Conservation (phyloP, 2,888 invertebrate genomes). For the Blomia tropicalis region DNA sequence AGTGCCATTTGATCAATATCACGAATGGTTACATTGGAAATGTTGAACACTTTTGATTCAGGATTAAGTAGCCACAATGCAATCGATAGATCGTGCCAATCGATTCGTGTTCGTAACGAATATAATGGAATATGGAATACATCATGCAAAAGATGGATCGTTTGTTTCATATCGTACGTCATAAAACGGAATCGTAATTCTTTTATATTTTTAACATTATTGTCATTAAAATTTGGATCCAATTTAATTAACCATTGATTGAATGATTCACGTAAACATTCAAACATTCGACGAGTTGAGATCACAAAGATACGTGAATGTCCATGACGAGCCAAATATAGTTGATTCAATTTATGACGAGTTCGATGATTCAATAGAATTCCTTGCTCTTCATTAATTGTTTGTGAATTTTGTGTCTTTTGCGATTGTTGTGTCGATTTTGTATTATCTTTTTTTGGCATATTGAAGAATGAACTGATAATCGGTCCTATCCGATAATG, state of each 20-base stretch:
- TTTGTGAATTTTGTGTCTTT: no score
- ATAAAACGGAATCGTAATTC: background rate
- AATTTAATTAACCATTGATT: background rate
- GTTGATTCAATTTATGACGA: background rate
- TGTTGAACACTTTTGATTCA: slow-evolving; percentile 1
- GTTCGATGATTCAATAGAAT: background rate
- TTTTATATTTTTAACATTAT: no score
- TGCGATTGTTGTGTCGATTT: background rate
- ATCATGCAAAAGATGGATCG: background rate
- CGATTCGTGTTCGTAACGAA: background rate
- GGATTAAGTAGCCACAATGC: slow-evolving; percentile 25
- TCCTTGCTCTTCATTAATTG: background rate
- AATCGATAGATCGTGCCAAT: slow-evolving; percentile 18
- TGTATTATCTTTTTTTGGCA: background rate
- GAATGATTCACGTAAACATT: background rate
- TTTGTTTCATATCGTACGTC: background rate
- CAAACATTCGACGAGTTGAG: background rate
- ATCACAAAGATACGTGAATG: background rate
- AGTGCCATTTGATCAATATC: background rate
- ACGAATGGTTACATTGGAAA: background rate
- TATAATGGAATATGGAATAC: background rate
- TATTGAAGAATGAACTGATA: background rate
- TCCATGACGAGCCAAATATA: background rate
- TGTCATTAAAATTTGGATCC: slow-evolving; percentile 1
- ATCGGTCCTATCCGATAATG: background rate